These are phyloP conservation scores for Cerastis rubricosa DNA, from an alignment of 2,888 invertebrate species.

Conservation along the genomic window DNA sequence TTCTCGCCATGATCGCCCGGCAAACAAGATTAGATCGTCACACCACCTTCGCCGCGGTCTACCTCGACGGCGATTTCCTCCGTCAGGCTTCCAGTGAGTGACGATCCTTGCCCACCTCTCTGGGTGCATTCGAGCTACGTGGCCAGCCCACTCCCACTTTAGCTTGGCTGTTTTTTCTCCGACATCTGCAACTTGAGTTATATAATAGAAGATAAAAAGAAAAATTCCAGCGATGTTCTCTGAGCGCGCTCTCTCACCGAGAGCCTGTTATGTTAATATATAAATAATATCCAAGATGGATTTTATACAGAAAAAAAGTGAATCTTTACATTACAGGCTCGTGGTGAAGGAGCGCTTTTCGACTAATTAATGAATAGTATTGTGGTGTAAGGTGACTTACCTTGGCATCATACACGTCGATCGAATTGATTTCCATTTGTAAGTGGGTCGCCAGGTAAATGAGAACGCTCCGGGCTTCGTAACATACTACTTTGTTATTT, in stretches of 20 bases:
- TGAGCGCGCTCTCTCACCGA: not conserved
- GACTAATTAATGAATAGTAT: not conserved
- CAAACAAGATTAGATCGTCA: too few species aligned
- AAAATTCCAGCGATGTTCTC: not conserved
- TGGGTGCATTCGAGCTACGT: too few species aligned
- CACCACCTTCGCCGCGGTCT: too few species aligned
- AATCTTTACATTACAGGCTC: not conserved
- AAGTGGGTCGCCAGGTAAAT: constrained; percentile 76
- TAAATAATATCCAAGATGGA: not conserved
- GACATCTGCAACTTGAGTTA: too few species aligned
- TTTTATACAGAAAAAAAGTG: not conserved
- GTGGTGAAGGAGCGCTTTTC: not conserved
- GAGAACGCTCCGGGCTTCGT: constrained; percentile 81
- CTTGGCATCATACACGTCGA: constrained; percentile 77
- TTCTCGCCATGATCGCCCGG: too few species aligned
- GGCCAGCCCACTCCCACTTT: too few species aligned
- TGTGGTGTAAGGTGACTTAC: constrained; percentile 62
- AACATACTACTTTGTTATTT: constrained; percentile 79
- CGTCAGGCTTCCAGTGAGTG: too few species aligned
- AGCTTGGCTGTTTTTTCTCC: too few species aligned
- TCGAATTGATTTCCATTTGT: constrained; percentile 68
- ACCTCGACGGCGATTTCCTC: too few species aligned
- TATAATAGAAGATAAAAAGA: too few species aligned
- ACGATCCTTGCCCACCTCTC: too few species aligned
- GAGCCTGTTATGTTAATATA: not conserved